A percentile compares a stretch with the other conserved stretches of the same genome.
These are phyloP conservation scores for Plectrocnemia conspersa DNA, from an alignment of 1,140 invertebrate species.

Conservation along the genomic window DNA sequence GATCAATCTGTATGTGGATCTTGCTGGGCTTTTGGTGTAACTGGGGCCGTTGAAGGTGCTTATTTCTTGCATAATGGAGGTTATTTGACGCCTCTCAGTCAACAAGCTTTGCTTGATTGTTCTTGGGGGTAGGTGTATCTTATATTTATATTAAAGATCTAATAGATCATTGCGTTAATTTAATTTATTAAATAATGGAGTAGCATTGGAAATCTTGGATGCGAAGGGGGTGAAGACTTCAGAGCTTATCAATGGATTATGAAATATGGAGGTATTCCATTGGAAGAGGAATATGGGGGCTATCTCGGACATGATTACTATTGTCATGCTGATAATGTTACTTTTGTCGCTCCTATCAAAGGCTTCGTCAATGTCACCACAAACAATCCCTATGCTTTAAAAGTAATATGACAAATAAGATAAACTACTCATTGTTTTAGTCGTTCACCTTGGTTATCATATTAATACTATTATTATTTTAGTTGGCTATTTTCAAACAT, in stretches of 20 bases:
- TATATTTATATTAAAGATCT: not conserved
- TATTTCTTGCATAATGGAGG: constrained; percentile 80
- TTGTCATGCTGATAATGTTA: constrained; percentile 76
- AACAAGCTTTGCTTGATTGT: constrained; percentile 91
- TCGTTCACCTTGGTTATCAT: no score
- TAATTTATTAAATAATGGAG: no score
- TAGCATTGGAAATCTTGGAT: constrained; percentile 89
- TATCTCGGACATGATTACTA: constrained; percentile 88
- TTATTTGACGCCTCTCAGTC: constrained; percentile 75
- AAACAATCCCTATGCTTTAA: constrained; percentile 70
- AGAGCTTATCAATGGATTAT: constrained; percentile 89
- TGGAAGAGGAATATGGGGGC: constrained; percentile 84
- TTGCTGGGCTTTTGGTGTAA: constrained; percentile 95
- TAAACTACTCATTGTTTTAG: not conserved
- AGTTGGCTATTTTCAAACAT: constrained; percentile 77
- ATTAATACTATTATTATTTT: constrained; percentile 27
- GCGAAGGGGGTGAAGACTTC: constrained; percentile 93
- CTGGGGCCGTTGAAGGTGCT: constrained; percentile 90
- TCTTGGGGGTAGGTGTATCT: constrained; percentile 71
- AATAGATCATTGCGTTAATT: no score
- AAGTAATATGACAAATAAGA: constrained; percentile 44
- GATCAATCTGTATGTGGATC: constrained; percentile 96
- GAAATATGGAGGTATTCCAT: constrained; percentile 83
- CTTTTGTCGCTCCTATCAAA: constrained; percentile 69
- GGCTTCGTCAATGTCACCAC: constrained; percentile 87